Evolutionary conservation across 2,888 invertebrate species (phyloP), one percentile per base, ranked within the genome.

Genomic region (Eristalis tenax): DNA sequence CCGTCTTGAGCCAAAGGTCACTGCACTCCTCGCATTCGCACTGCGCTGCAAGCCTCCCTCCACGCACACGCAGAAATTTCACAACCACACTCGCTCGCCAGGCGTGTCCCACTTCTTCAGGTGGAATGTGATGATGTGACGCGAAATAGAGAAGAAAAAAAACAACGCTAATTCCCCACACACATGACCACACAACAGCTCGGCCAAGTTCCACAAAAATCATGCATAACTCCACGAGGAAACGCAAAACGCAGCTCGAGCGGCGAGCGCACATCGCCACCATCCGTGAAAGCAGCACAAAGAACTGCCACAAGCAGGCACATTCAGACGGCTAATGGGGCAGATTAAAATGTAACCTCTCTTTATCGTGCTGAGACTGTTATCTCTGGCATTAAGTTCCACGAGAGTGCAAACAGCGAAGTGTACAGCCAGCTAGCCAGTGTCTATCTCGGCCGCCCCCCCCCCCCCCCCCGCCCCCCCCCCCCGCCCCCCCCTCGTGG

Each of bases 341-440:
- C 81, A 81, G 85, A 85, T 85, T 81, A 81, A 84, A 77, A 59
- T 64, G 76, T 81, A 81, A 81, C 85, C 50, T 50, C 81, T 81
- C 85, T 77, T 85, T 77, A 85, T 85, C 84, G 61, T 70, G 57
- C 56, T 64, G 22, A 26, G 43, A 68, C 70, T 84, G 71, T 81
- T 85, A 81, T 85, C 84, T 84, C 76, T 59, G 40, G 76, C 71
- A 77, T 81, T 81, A 77, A 85, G 76, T 77, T 81, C 71, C 76
- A 65, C 79, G 57, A 78, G 56, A 84, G 64, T 23, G 59, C 82
- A 83, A 68, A 81, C 66, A 71, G 59, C 40, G 28, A 76, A 66
- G 26, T 64, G 18, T 65, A 50, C 63, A 64, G 38, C 57, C 13
- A 68, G 65, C 32, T 1, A 4, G 76, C 70, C 65, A 75, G 75